phyloP scores from a whole-genome alignment of 2,888 invertebrate species.

The Alsophila aescularia region DNA sequence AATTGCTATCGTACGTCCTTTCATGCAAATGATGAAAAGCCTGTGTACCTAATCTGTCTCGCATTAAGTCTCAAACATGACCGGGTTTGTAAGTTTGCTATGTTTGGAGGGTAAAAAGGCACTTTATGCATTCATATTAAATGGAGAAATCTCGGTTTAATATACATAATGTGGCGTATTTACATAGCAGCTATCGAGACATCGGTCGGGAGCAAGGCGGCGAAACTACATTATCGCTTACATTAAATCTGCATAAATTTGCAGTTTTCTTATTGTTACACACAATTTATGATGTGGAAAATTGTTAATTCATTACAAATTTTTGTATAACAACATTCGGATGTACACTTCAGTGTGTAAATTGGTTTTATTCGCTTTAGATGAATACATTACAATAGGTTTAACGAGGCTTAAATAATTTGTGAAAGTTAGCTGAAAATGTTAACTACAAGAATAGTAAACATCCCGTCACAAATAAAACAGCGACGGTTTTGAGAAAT shows the following conservation, averaged over 20 bases:
- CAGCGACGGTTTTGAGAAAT: neutral
- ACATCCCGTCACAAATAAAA: neutral
- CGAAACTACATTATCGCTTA: conserved; percentile 63
- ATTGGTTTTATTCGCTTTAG: conserved; percentile 21
- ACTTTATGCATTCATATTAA: conserved; percentile 44
- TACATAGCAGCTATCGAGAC: conserved; percentile 60
- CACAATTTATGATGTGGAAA: too few relatives aligned
- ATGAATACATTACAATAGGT: conserved; percentile 8
- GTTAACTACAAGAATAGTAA: neutral
- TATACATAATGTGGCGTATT: conserved; percentile 59
- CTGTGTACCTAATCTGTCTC: conserved; percentile 1
- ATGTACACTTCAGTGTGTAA: conserved; percentile 28
- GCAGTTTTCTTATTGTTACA: conserved; percentile 78
- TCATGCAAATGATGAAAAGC: neutral
- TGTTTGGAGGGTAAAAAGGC: conserved; percentile 33
- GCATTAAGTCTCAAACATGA: conserved; percentile 12
- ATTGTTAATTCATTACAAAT: conserved; percentile 71
- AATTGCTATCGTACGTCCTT: too few relatives aligned
- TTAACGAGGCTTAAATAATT: conserved; percentile 19
- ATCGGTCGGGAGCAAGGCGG: conserved; percentile 51
- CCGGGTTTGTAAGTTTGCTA: conserved; percentile 28
- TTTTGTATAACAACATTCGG: conserved; percentile 48
- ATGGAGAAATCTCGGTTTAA: conserved; percentile 59
- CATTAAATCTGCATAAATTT: conserved; percentile 78
- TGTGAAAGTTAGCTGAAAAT: conserved; percentile 3